phyloP scores from a whole-genome alignment of 2,113 vertebrate species.

The Pagrus major region DNA sequence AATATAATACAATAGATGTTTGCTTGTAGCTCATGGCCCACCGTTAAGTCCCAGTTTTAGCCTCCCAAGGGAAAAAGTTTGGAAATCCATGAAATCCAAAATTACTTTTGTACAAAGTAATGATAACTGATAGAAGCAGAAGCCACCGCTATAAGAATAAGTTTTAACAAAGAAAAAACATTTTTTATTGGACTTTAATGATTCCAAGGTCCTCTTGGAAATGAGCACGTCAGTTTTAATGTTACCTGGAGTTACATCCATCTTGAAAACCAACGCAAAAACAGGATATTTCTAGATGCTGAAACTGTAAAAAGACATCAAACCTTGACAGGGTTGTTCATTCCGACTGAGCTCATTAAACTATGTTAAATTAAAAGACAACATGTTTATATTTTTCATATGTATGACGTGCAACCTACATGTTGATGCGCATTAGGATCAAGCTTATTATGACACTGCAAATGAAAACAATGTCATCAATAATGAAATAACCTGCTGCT shows the following conservation, averaged over 20 bases:
- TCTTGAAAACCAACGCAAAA: neutral
- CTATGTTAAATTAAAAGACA: neutral
- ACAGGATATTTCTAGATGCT: neutral
- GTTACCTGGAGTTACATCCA: neutral
- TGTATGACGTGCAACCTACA: neutral
- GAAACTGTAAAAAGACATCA: constrained; percentile 1
- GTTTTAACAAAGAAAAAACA: too few species aligned
- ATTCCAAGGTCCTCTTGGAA: too few species aligned
- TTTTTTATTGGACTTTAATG: too few species aligned
- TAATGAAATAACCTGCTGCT: neutral
- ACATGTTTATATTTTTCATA: neutral
- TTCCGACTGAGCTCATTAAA: neutral
- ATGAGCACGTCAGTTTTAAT: neutral
- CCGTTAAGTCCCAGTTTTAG: too few species aligned
- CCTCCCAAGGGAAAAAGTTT: too few species aligned
- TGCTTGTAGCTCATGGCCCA: too few species aligned
- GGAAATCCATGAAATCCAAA: too few species aligned
- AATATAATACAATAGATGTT: too few species aligned
- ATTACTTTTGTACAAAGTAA: neutral
- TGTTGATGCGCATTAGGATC: neutral
- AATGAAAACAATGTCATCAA: neutral
- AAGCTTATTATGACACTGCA: constrained; percentile 10
- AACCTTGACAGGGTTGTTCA: neutral
- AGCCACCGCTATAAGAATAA: neutral
- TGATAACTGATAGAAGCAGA: neutral